phyloP scores from a whole-genome alignment of 2,797 vertebrate genomes.

The Pygocentrus nattereri region DNA sequence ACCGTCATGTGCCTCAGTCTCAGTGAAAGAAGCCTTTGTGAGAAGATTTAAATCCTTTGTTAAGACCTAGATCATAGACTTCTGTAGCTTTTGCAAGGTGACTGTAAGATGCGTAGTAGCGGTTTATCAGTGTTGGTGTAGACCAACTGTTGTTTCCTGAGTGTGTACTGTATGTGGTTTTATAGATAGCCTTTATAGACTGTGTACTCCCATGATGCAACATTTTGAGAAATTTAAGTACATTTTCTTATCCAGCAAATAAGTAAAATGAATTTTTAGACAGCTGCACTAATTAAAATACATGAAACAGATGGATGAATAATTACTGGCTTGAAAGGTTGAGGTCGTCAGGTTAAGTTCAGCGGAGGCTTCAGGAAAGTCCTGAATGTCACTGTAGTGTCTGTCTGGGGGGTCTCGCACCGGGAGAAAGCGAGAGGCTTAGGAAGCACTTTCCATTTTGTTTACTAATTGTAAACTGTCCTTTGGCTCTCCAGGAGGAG shows the following conservation, averaged over 20 bases:
- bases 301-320: background rate
- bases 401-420: too few relatives aligned
- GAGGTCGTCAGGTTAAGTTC: background rate
- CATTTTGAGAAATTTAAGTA: background rate
- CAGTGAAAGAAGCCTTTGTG: too few relatives aligned
- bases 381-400: too few relatives aligned
- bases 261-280: background rate
- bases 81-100: constrained; percentile 35
- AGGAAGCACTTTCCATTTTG: background rate
- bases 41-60: constrained; percentile 53
- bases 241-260: background rate
- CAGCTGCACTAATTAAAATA: background rate
- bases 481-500: background rate
- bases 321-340: background rate
- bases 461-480: background rate
- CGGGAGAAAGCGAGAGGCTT: background rate
- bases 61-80: constrained; percentile 59
- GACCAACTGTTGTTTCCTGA: too few relatives aligned
- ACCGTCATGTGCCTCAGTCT: constrained; percentile 68
- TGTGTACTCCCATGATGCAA: background rate
- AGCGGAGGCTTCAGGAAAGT: background rate
- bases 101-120: background rate
- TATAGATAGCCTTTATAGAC: background rate
- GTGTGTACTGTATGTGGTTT: background rate
- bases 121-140: background rate